Base-by-base conservation (phyloP, 2,888 invertebrate genomes). In the Agrilus cyanescens region DNA sequence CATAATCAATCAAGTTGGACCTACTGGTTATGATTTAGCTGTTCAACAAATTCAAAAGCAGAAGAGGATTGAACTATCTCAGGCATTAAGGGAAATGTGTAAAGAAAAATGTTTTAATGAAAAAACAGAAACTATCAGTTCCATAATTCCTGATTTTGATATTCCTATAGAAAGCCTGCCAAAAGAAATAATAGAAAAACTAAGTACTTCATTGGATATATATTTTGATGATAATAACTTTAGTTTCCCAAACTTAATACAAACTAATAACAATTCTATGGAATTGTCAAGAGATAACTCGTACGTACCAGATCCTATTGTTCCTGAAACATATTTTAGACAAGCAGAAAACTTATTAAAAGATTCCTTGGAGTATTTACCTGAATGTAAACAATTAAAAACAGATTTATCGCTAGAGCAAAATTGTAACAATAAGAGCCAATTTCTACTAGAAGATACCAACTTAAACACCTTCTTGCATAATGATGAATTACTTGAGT, bases 91-190 rank as follows among this genome's bases (percentile, higher is more conserved):
- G 25, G 58, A 61, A 48, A 60, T 65, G 53, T 59, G 60, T 44
- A 48, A 49, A 29, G 45, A 47, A 16, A 45, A 53, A 49, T 42
- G 55, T 32, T 50, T 45, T 20, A 46, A 50, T 13, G 54, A 58
- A 41, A 54, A 51, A 40, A 57, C 50, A 34, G 54, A 62, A 41
- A 50, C 57, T 39, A 59, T 62, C 35, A 60, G 62, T 51, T 54
- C 61, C 1, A 62, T 66, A 32, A 62, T 64, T 40, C 64, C 66
- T 8, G 65, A 66, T 51, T 58, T 65, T 43, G 63, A 60, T 14
- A 60, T 66, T 35, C 58, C 62, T 53, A 54, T 66, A 42, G 61
- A 65, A 48, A 59, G 62, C 41, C 47, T 66, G 36, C 65, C 66
- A 7, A 46, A 50, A 32, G 59, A 62, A 49, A 46, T 64, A 13